phyloP scores from a whole-genome alignment of 2,113 vertebrate genomes.

The Dicerorhinus sumatrensis region DNA sequence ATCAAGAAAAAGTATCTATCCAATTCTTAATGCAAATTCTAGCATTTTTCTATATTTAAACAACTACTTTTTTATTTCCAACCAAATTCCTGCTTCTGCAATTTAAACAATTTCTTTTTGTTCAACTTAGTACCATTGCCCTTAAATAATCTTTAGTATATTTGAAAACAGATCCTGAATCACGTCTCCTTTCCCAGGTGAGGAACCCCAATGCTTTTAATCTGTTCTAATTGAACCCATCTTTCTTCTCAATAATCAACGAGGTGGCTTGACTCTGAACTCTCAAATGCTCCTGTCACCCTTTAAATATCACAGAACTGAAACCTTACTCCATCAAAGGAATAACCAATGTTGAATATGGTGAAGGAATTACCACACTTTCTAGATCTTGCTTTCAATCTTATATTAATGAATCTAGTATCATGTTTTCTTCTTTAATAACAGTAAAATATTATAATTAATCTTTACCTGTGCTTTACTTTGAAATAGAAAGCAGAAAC shows the following conservation, averaged over 20 bases:
- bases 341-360: neutral
- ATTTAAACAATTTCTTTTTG: neutral
- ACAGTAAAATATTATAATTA: neutral
- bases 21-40: neutral
- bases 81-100: neutral
- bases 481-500: constrained; percentile 9
- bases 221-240: neutral
- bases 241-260: neutral
- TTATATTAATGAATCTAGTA: neutral
- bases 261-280: neutral
- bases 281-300: neutral
- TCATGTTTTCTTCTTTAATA: neutral
- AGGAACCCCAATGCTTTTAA: neutral
- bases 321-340: neutral
- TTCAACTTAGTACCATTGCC: neutral
- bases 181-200: neutral
- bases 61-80: neutral
- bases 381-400: neutral
- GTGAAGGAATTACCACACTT: neutral
- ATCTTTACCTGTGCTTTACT: neutral
- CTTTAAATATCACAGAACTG: neutral
- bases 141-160: neutral
- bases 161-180: neutral
- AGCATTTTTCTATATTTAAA: neutral
- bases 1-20: neutral